Evolutionary conservation across 2,888 invertebrate genomes (phyloP), one percentile per base, ranked within the genome.

Genomic region (Drosophila parthenogenetica): DNA sequence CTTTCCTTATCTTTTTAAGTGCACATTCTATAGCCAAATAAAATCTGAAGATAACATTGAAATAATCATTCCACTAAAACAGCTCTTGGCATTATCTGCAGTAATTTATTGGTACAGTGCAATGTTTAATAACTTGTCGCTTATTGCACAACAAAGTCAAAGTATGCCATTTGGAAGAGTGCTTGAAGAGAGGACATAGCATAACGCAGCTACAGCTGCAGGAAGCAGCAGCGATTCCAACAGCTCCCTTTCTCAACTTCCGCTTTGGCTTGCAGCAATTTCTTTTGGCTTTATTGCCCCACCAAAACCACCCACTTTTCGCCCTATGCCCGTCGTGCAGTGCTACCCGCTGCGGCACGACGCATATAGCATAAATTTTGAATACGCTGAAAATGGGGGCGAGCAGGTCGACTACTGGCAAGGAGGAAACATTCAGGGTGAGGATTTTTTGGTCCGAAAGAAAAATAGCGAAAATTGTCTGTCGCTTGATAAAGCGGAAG

Each of bases 341-440:
- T 46, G 73, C 63, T 67, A 71, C 70, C 71, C 78, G 79, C 69
- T 69, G 81, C 69, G 69, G 66, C 65, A 72, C 78, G 68, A 84
- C 87, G 87, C 87, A 84, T 84, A 87, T 80, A 88, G 88, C 88
- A 86, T 86, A 86, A 86, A 87, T 86, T 86, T 83, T 86, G 88
- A 86, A 86, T 87, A 86, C 83, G 69, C 61, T 79, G 19, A 29
- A 63, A 54, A 68, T 42, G 43, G 42, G 43, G 42, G 35, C 42
- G 29, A 19, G 22, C 7, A 49, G 16, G 11, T 17, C 3, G 10
- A 4, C 7, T 1, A 13, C 8, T 7, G 10, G 46, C 2, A 22
- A 8, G 17, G 14, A n/a, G 57, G 48, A 19, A 43, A 19, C 58
- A 3, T 13, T 37, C 43, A 16, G 42, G 53, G 46, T 37, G 49